phyloP scores from a whole-genome alignment of 1,140 invertebrate species.

The Babylonia areolata region DNA sequence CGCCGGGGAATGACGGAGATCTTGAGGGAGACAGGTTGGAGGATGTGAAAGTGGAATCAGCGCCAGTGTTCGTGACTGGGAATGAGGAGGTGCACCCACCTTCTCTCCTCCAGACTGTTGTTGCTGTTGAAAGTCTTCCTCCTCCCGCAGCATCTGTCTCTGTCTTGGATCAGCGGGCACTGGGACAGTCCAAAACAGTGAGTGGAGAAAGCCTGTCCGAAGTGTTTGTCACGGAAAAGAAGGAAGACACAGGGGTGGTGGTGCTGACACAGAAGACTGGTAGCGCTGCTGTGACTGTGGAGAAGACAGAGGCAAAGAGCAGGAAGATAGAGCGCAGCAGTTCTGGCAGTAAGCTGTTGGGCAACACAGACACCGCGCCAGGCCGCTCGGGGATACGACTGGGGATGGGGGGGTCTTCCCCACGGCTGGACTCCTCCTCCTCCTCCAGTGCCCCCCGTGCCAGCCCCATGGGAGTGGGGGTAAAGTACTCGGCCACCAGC shows the following conservation, averaged over 20 bases:
- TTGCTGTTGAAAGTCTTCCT: not conserved
- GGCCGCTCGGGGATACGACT: not conserved
- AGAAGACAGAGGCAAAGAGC: not conserved
- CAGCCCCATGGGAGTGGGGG: not conserved
- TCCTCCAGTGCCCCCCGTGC: not conserved
- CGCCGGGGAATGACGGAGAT: too few relatives aligned
- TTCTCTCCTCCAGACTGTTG: not conserved
- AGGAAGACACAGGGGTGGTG: not conserved
- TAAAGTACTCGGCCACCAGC: not conserved
- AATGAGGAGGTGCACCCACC: not conserved
- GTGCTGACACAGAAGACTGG: not conserved
- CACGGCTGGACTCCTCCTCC: not conserved
- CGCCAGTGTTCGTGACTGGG: not conserved
- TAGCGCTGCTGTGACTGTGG: not conserved
- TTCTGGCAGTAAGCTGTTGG: not conserved
- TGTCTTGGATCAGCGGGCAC: not conserved
- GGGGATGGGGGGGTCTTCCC: not conserved
- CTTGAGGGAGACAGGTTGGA: too few relatives aligned
- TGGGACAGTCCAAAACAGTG: not conserved
- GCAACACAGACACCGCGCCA: not conserved
- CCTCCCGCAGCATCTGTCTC: not conserved
- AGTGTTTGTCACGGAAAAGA: not conserved
- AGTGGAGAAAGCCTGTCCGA: not conserved
- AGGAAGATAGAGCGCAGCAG: not conserved
- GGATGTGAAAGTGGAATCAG: too few relatives aligned